A percentile compares a stretch with the other conserved stretches of the same genome.
Conservation (phyloP, 2,113 vertebrate genomes). For the Apaloderma vittatum region DNA sequence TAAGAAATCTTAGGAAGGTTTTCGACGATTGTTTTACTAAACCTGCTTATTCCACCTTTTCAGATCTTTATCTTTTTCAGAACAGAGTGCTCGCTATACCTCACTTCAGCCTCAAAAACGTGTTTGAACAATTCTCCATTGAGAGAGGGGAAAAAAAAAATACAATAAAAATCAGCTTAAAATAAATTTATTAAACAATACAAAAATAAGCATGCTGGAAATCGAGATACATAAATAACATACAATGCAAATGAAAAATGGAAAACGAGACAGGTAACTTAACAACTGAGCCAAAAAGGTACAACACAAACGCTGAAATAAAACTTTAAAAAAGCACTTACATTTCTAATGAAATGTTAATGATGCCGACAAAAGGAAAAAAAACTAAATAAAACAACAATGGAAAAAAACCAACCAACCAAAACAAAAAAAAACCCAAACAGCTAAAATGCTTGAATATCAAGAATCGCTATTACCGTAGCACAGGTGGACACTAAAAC, state of each 20-base stretch:
- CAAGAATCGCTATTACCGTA: slow-evolving; percentile 79
- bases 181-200: slow-evolving; percentile 88
- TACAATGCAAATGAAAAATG: slow-evolving; percentile 83
- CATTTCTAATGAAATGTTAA: slow-evolving; percentile 86
- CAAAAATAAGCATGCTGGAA: slow-evolving; percentile 82
- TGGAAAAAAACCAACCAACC: no score
- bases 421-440: not conserved
- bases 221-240: slow-evolving; percentile 84
- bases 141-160: slow-evolving; percentile 63
- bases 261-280: slow-evolving; percentile 81
- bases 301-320: slow-evolving; percentile 79
- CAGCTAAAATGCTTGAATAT: slow-evolving; percentile 85
- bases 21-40: not conserved
- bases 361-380: slow-evolving; percentile 71
- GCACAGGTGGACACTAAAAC: slow-evolving; percentile 76
- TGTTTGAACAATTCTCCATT: slow-evolving; percentile 43
- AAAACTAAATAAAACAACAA: not conserved
- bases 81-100: not conserved
- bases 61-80: not conserved
- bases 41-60: not conserved
- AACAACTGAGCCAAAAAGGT: slow-evolving; percentile 70
- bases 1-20: not conserved
- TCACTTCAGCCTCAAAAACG: not conserved
- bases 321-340: slow-evolving; percentile 79
- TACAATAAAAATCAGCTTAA: slow-evolving; percentile 83